These are phyloP conservation scores for Epirrhoe alternata DNA, from an alignment of 2,888 invertebrate species.

Conservation along the genomic window DNA sequence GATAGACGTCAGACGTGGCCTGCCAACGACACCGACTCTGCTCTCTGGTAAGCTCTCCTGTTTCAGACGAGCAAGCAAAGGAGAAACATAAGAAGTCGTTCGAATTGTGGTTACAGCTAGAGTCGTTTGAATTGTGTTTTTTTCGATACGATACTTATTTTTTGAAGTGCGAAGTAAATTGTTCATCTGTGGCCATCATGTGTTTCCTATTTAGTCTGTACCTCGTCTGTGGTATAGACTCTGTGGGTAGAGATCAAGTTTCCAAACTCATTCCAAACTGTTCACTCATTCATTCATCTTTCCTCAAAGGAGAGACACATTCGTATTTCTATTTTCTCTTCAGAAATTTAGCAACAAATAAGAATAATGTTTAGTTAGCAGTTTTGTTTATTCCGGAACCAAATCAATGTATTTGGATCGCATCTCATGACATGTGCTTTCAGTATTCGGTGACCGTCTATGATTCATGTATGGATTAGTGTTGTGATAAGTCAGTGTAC, in stretches of 20 bases:
- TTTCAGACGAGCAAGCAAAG: too few relatives aligned
- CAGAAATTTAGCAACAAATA: slow-evolving; percentile 46
- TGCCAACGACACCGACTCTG: too few relatives aligned
- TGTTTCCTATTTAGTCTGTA: not conserved
- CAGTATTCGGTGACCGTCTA: slow-evolving; percentile 54
- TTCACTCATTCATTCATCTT: slow-evolving; percentile 39
- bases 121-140: too few relatives aligned
- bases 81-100: too few relatives aligned
- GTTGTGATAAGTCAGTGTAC: slow-evolving; percentile 67
- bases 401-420: slow-evolving; percentile 47
- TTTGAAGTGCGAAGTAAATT: too few relatives aligned
- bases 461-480: slow-evolving; percentile 71
- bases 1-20: too few relatives aligned
- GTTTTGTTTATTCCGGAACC: slow-evolving; percentile 45
- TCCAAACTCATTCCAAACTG: slow-evolving; percentile 12
- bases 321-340: slow-evolving; percentile 45
- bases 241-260: slow-evolving; percentile 11
- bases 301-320: slow-evolving; percentile 30
- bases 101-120: too few relatives aligned
- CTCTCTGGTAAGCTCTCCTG: too few relatives aligned
- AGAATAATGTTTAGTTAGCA: slow-evolving; percentile 48
- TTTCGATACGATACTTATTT: too few relatives aligned
- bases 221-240: too few relatives aligned
- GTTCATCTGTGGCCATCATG: too few relatives aligned
- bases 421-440: slow-evolving; percentile 49